phyloP scores from a whole-genome alignment of 2,888 invertebrate genomes.

The Apamea sordens region DNA sequence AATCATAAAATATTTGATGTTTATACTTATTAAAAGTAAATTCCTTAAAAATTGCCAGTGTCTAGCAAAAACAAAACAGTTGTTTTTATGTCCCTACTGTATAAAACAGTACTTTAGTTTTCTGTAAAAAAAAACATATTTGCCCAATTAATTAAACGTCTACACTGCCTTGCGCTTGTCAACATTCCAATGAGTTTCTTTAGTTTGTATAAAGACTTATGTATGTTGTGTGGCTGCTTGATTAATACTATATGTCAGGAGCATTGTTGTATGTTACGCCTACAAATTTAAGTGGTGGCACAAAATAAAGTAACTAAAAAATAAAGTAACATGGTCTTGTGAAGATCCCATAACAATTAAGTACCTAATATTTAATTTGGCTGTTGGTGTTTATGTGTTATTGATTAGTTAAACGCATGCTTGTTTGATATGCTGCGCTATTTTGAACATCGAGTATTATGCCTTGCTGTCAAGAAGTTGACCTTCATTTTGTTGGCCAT shows the following conservation, averaged over 20 bases:
- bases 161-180: constrained; percentile 29
- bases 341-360: constrained; percentile 23
- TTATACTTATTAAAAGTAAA: constrained; percentile 6
- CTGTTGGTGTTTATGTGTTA: constrained; percentile 73
- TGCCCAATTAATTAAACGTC: constrained; percentile 27
- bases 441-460: constrained; percentile 87
- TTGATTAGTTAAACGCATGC: constrained; percentile 86
- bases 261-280: constrained; percentile 21
- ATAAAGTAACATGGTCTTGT: constrained; percentile 34
- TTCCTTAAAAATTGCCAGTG: neutral
- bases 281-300: constrained; percentile 52
- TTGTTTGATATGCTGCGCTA: constrained; percentile 89
- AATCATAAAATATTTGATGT: constrained; percentile 47
- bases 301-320: constrained; percentile 57
- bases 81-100: neutral
- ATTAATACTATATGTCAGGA: constrained; percentile 14
- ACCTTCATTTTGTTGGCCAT: constrained; percentile 98
- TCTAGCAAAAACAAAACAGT: neutral
- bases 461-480: constrained; percentile 97
- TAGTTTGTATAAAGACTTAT: constrained; percentile 14
- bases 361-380: constrained; percentile 55
- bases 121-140: neutral
- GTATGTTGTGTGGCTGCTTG: constrained; percentile 36
- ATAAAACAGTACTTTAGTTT: neutral
- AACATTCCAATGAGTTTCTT: constrained; percentile 20